Evolutionary conservation across 2,113 vertebrate genomes (phyloP).

Genomic region (Struthio camelus): DNA sequence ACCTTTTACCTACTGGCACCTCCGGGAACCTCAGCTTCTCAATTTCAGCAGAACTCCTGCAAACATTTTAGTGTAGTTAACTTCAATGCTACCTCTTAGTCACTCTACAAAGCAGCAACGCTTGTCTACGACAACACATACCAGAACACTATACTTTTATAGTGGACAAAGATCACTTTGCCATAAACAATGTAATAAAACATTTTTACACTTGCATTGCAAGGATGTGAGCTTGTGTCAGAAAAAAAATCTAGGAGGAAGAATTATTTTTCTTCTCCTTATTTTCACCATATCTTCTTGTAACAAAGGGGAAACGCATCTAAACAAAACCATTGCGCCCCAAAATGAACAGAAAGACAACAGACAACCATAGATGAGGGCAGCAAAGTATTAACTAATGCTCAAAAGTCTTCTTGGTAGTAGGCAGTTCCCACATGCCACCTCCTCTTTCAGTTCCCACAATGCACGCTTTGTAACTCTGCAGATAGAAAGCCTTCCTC

Average conservation of each 20-base stretch:
- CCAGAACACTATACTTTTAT: neutral
- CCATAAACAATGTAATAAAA: neutral
- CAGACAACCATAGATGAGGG: neutral
- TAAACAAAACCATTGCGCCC: neutral
- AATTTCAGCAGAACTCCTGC: neutral
- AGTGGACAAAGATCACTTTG: neutral
- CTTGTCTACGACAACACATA: neutral
- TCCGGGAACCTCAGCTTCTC: neutral
- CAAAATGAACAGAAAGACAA: neutral
- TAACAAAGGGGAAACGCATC: neutral
- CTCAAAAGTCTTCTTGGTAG: neutral
- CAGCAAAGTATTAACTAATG: neutral
- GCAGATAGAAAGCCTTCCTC: neutral
- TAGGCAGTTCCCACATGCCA: neutral
- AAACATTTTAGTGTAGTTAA: neutral
- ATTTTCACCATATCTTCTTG: neutral
- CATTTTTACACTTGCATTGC: rapidly evolving
- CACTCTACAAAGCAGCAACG: rapidly evolving
- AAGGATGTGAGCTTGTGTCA: neutral
- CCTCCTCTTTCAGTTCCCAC: neutral
- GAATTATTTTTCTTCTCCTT: neutral
- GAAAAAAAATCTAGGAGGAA: neutral
- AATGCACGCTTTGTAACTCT: neutral
- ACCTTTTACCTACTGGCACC: neutral
- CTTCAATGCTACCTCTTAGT: neutral